Evolutionary conservation across 2,888 invertebrate genomes (phyloP), one percentile per base, ranked within the genome.

Genomic region (Zygothrica quintamaculata): DNA sequence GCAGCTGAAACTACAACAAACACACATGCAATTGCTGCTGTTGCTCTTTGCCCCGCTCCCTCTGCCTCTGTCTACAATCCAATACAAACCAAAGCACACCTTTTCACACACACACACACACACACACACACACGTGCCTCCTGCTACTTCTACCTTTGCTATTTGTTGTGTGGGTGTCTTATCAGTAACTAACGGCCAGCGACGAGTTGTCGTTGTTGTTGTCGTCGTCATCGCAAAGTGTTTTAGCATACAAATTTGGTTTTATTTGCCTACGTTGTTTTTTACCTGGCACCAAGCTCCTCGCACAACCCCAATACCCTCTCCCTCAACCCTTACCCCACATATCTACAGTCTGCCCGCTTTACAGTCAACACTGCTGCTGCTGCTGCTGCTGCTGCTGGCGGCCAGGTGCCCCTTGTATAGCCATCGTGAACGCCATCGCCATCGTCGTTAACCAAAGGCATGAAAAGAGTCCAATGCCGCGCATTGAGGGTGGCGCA

Each of bases 161-260:
- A 1, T 11, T 13, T 39, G 36, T 57, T n/a, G 67, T 64, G 68
- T 65, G 65, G 66, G 74, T 58, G 66, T 52, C 71, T 77, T 77
- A 72, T 77, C 74, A 71, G 68, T 37, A 57, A 57, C 59, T 70
- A 60, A 52, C 76, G 74, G 57, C 52, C 62, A 73, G 75, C 80
- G 61, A 66, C 69, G 56, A 29, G 51, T 48, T 37, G 52, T 48
- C 51, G 31, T 22, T 39, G 47, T 15, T 53, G 48, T 25, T 56
- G 46, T 46, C 48, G 53, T 44, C 68, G 61, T 46, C 47, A 47
- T 72, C 53, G 81, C 81, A 81, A 84, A 82, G 81, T 81, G 82
- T 84, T 84, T 84, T 84, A 77, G 82, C 82, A 84, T 84, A 84
- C 76, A 84, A 81, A 84, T 84, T 84, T 72, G 81, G 76, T 84